Evolutionary conservation across 2,888 invertebrate species (phyloP).

Genomic region (Onthophagus sagittarius): DNA sequence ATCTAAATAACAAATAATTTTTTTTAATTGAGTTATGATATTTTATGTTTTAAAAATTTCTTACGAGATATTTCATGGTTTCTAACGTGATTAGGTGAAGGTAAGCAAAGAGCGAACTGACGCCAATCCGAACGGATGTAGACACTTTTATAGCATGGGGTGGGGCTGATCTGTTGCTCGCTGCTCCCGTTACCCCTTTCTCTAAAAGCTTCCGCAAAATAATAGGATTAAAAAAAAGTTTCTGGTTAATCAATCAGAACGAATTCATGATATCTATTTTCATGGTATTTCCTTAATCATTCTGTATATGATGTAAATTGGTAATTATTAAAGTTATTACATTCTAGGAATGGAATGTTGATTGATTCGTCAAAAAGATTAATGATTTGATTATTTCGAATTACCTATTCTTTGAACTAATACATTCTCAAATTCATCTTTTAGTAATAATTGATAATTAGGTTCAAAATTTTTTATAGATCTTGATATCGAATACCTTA

Average conservation of each 20-base stretch:
- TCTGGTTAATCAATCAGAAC: background rate
- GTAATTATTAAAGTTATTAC: too few relatives aligned
- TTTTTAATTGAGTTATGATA: background rate
- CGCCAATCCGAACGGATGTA: slow-evolving; percentile 24
- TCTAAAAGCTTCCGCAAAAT: background rate
- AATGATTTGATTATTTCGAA: too few relatives aligned
- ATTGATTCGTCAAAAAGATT: too few relatives aligned
- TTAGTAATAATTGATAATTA: background rate
- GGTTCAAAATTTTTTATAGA: background rate
- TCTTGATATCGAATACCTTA: background rate
- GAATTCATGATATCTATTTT: background rate
- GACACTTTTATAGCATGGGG: slow-evolving; percentile 33
- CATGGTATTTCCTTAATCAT: background rate
- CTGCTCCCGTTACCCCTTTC: slow-evolving; percentile 16
- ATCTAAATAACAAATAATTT: slow-evolving; percentile 25
- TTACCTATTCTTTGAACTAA: too few relatives aligned
- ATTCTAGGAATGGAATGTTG: too few relatives aligned
- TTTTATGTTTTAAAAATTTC: slow-evolving; percentile 18
- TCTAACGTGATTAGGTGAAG: slow-evolving; percentile 22
- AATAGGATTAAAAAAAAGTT: background rate
- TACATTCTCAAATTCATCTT: too few relatives aligned
- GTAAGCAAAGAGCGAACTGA: slow-evolving; percentile 32
- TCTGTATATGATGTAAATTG: background rate
- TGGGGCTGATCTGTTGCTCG: slow-evolving; percentile 26
- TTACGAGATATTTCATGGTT: slow-evolving; percentile 34